Conservation (phyloP, 2,888 invertebrate species). For the Sarcophaga caerulescens region DNA sequence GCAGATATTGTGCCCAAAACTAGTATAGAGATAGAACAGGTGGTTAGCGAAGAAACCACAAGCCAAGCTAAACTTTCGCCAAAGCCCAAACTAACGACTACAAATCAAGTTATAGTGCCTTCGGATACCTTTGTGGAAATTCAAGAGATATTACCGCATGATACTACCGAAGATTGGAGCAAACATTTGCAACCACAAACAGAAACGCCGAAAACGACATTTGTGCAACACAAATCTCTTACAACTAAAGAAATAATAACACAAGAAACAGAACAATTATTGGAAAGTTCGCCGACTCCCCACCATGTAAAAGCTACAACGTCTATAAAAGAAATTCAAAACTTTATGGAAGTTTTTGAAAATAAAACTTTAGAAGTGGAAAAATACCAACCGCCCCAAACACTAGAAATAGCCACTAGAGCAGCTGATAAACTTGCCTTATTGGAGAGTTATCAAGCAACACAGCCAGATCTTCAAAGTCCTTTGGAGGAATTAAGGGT, state of each 20-base stretch:
- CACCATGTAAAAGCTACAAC: constrained; percentile 76
- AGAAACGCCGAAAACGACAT: constrained; percentile 83
- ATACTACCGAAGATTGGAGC: constrained; percentile 59
- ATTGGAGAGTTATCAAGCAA: constrained; percentile 84
- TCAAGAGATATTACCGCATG: constrained; percentile 70
- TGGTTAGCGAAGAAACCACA: constrained; percentile 85
- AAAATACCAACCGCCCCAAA: constrained; percentile 47
- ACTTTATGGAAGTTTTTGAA: constrained; percentile 73
- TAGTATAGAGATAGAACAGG: constrained; percentile 85
- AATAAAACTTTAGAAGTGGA: constrained; percentile 70
- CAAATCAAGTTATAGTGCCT: constrained; percentile 86
- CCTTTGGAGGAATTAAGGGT: constrained; percentile 83
- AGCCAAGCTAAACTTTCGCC: constrained; percentile 78
- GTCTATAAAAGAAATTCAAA: constrained; percentile 77
- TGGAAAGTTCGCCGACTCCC: constrained; percentile 77
- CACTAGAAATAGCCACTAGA: constrained; percentile 60
- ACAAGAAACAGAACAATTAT: constrained; percentile 84
- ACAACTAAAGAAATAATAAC: constrained; percentile 83
- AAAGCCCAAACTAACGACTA: constrained; percentile 82
- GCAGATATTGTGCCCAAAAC: constrained; percentile 80
- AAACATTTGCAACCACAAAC: constrained; percentile 73
- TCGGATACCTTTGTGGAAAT: constrained; percentile 78
- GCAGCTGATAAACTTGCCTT: constrained; percentile 81
- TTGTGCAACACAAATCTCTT: constrained; percentile 82
- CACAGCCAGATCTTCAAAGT: constrained; percentile 85